Conservation (phyloP, 2,113 vertebrate genomes). For the Leptosomus discolor region DNA sequence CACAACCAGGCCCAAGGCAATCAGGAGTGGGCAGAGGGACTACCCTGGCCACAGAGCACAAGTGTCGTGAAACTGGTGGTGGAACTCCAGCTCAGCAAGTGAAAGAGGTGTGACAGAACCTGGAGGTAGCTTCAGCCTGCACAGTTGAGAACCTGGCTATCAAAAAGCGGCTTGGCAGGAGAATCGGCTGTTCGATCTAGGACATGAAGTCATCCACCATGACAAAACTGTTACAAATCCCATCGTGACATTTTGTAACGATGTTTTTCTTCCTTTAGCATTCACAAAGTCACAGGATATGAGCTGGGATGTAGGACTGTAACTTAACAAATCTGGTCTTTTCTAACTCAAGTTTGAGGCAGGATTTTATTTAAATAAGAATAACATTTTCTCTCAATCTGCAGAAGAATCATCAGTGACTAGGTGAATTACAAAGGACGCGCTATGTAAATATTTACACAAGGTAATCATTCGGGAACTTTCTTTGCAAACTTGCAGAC, state of each 20-base stretch:
- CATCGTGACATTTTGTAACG: fast-evolving
- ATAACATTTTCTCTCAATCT: not conserved
- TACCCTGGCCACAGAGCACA: fast-evolving
- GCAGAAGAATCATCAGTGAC: not conserved
- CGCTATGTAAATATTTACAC: not conserved
- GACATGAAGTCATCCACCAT: not conserved
- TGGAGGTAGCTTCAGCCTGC: not conserved
- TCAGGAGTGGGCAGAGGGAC: fast-evolving
- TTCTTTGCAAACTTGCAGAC: not conserved
- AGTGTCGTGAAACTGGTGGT: fast-evolving
- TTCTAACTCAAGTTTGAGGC: not conserved
- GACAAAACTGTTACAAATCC: not conserved
- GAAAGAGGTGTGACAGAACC: not conserved
- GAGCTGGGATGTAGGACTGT: not conserved
- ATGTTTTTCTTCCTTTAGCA: not conserved
- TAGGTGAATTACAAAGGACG: not conserved
- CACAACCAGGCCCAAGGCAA: not conserved
- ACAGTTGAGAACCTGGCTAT: fast-evolving
- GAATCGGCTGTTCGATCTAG: not conserved
- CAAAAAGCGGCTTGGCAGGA: not conserved
- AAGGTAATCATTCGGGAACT: not conserved
- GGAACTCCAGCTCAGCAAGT: not conserved
- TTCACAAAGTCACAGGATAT: not conserved
- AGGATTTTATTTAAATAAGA: not conserved
- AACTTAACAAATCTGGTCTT: not conserved